phyloP scores from a whole-genome alignment of 2,888 invertebrate species.

The Phengaris arion region DNA sequence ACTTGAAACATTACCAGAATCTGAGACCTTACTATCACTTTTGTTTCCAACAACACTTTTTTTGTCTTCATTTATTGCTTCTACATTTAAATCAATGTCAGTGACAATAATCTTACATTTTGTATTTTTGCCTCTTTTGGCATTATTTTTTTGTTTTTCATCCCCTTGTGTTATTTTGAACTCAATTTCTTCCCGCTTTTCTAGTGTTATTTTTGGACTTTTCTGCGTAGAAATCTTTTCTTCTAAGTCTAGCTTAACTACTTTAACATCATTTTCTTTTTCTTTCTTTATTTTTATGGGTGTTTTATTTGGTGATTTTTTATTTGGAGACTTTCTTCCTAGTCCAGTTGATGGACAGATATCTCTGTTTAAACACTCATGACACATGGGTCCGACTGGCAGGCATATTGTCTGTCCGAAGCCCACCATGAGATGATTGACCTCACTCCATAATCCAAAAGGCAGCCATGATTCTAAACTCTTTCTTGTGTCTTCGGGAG shows the following conservation, averaged over 20 bases:
- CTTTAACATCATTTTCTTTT: conserved; percentile 38
- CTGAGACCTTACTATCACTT: neutral
- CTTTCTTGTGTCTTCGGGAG: conserved; percentile 93
- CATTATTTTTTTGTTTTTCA: neutral
- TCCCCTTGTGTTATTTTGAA: neutral
- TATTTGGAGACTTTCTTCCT: conserved; percentile 58
- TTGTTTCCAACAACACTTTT: neutral
- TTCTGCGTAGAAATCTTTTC: conserved; percentile 40
- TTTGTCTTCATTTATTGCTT: neutral
- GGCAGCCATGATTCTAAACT: conserved; percentile 95
- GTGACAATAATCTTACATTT: conserved; percentile 1
- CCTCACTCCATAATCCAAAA: conserved; percentile 88
- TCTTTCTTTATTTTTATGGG: conserved; percentile 39
- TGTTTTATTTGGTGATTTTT: conserved; percentile 53
- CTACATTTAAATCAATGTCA: neutral
- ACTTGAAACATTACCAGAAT: conserved; percentile 2
- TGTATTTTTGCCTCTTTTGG: neutral
- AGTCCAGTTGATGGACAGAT: conserved; percentile 87
- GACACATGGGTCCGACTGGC: conserved; percentile 90
- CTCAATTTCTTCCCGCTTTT: conserved; percentile 2
- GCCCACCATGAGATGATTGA: conserved; percentile 95
- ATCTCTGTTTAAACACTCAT: conserved; percentile 87
- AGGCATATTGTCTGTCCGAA: conserved; percentile 97
- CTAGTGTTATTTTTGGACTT: neutral
- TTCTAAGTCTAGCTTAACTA: conserved; percentile 33